These are phyloP conservation scores for Sebastiscus tertius DNA, from an alignment of 2,797 vertebrate species.

Conservation along the genomic window DNA sequence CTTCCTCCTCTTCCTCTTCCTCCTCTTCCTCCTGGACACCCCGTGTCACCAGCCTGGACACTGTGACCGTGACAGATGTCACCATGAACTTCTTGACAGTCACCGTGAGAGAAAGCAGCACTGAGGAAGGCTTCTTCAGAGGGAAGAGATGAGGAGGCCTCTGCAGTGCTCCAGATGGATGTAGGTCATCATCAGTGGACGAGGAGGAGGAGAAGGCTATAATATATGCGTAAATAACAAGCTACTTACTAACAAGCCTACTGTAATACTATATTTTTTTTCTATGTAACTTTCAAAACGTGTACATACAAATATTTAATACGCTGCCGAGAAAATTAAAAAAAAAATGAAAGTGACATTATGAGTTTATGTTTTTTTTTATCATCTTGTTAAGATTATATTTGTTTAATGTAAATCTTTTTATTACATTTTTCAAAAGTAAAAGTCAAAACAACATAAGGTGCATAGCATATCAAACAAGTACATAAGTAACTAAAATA, in stretches of 20 bases:
- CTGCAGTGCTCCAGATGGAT: neutral
- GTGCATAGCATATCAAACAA: too few relatives aligned
- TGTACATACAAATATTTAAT: constrained; percentile 69
- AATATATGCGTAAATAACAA: constrained; percentile 21
- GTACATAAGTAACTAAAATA: too few relatives aligned
- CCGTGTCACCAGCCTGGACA: constrained; percentile 88
- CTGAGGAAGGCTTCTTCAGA: constrained; percentile 96
- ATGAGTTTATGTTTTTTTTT: neutral
- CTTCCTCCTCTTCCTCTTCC: constrained; percentile 55
- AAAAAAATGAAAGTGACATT: constrained; percentile 31
- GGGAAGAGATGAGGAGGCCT: constrained; percentile 82
- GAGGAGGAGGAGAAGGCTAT: neutral
- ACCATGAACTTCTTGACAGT: constrained; percentile 97
- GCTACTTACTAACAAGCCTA: constrained; percentile 54
- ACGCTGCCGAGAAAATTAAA: constrained; percentile 59
- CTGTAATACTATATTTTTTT: constrained; percentile 67
- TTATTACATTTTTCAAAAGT: too few relatives aligned
- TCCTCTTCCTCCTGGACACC: constrained; percentile 87
- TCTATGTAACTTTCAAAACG: constrained; percentile 70
- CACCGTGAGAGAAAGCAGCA: constrained; percentile 96
- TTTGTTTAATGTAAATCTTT: neutral
- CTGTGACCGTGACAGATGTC: constrained; percentile 95
- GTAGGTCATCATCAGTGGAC: neutral
- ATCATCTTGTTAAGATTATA: neutral
- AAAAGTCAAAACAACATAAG: too few relatives aligned